Evolutionary conservation across 2,888 invertebrate species (phyloP).

Genomic region (Folsomia manolachei): DNA sequence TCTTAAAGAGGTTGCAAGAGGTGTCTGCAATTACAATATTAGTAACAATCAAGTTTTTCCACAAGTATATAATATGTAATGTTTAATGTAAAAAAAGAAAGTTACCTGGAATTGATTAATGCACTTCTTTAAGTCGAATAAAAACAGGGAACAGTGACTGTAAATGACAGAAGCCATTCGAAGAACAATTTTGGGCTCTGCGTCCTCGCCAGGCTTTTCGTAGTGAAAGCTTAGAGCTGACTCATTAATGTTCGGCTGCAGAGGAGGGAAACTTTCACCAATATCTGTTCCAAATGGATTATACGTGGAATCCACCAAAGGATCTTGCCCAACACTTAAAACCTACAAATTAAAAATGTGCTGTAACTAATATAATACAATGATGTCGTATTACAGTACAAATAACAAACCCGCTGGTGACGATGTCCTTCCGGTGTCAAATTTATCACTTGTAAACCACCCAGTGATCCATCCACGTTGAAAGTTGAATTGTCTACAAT

Average conservation of each 20-base stretch:
- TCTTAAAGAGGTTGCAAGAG: constrained; percentile 71
- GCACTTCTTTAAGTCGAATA: constrained; percentile 82
- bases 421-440: constrained; percentile 78
- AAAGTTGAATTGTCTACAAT: neutral
- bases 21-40: constrained; percentile 33
- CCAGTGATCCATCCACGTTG: constrained; percentile 78
- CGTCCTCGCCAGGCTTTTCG: constrained; percentile 24
- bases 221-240: constrained; percentile 44
- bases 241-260: constrained; percentile 22
- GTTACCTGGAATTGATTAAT: constrained; percentile 56
- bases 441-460: constrained; percentile 82
- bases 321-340: constrained; percentile 77
- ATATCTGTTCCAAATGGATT: constrained; percentile 33
- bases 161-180: constrained; percentile 90
- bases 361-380: too few species aligned
- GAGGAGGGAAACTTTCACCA: neutral
- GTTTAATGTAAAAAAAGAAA: too few species aligned
- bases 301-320: constrained; percentile 57
- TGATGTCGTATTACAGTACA: too few species aligned
- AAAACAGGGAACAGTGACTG: constrained; percentile 82
- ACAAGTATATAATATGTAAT: too few species aligned
- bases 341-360: constrained; percentile 55
- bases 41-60: too few species aligned
- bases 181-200: constrained; percentile 52
- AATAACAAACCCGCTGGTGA: constrained; percentile 69